These are phyloP conservation scores for Australoheros scitulus DNA, from an alignment of 2,113 vertebrate genomes.

Conservation along the genomic window DNA sequence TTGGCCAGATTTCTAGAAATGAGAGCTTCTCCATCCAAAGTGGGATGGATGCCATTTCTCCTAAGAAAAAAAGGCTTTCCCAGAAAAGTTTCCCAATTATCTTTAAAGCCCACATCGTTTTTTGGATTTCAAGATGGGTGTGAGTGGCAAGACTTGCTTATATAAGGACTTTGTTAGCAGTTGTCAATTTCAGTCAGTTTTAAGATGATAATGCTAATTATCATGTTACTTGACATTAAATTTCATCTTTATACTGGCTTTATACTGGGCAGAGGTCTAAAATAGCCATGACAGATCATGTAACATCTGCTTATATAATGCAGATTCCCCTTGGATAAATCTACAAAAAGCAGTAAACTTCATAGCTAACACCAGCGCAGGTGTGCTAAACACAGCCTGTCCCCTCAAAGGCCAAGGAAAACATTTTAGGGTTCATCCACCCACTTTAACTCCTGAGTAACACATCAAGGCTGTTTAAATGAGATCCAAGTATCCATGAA, in stretches of 20 bases:
- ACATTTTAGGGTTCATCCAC: not conserved
- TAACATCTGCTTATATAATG: too few species aligned
- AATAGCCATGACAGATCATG: too few species aligned
- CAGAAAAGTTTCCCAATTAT: too few species aligned
- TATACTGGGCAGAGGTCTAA: not conserved
- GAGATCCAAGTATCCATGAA: not conserved
- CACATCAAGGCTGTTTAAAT: not conserved
- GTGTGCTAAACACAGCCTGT: not conserved
- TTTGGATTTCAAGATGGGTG: not conserved
- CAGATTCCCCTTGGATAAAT: too few species aligned
- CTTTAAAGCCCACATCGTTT: too few species aligned
- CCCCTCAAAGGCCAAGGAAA: not conserved
- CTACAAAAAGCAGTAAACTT: not conserved
- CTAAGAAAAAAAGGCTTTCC: too few species aligned
- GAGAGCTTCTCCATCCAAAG: too few species aligned
- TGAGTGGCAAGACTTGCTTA: not conserved
- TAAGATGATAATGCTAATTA: not conserved
- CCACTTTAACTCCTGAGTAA: not conserved
- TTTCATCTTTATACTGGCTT: not conserved
- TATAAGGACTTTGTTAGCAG: not conserved
- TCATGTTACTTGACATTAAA: not conserved
- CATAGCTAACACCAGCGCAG: not conserved
- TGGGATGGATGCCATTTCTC: too few species aligned
- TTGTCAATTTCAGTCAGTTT: not conserved
- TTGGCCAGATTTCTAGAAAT: too few species aligned